Percentiles rank a stretch among this genome's conserved stretches.
Conservation (phyloP, 2,113 vertebrate genomes). For the Gallinago paraguaiae region DNA sequence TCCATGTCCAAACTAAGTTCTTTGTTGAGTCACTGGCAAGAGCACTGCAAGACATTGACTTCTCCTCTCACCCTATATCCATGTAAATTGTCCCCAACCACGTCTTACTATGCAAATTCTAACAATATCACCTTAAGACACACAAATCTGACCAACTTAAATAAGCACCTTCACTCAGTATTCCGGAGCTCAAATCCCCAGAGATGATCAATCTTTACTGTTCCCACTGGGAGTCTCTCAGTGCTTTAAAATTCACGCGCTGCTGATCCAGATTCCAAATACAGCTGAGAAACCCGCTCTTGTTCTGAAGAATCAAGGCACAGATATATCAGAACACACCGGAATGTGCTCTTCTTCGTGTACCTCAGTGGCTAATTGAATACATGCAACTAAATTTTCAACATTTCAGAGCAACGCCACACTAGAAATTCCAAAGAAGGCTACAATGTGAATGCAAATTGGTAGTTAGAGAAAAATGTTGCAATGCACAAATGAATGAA, state of each 20-base stretch:
- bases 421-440: neutral
- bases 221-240: neutral
- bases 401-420: accelerated
- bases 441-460: neutral
- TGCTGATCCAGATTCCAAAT: neutral
- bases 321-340: neutral
- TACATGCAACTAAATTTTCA: neutral
- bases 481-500: neutral
- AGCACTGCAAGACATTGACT: neutral
- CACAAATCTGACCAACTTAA: neutral
- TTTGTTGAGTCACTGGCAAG: neutral
- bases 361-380: neutral
- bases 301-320: neutral
- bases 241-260: neutral
- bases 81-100: neutral
- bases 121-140: neutral
- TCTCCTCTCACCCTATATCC: neutral
- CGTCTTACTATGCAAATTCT: neutral
- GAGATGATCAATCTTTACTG: neutral
- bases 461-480: neutral
- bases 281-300: neutral
- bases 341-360: neutral
- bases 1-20: neutral
- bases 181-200: neutral
- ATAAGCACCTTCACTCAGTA: neutral